Base-by-base conservation (phyloP, 2,113 vertebrate species). In the Phaethornis superciliosus region DNA sequence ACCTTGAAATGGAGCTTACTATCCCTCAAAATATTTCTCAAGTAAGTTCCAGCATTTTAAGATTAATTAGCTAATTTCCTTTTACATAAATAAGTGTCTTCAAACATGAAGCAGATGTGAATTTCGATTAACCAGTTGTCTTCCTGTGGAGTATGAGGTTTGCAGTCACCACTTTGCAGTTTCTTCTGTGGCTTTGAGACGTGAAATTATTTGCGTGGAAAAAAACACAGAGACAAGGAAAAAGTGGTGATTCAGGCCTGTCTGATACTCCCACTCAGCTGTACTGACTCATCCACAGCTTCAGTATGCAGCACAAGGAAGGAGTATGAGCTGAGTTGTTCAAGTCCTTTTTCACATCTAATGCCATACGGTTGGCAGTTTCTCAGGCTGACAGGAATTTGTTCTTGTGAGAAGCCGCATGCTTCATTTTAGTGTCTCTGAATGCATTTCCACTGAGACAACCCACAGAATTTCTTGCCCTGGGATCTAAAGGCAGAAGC, bases 201-300 rank as follows among this genome's bases (percentile, higher is more conserved):
- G 86, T 72, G 51, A 90, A 89, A 85, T 85, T 60, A 81, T 96
- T 93, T 95, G 79, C 49, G 27, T 75, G 49, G 92, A 77, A 82
- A 85, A 85, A 84, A 80, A 67, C 42, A 74, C 8, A 19, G 59
- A 95, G 90, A 91, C 9, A 37, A 82, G 78, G 56, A 8, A 92
- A 71, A 96, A 91, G 62, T 71, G 79, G 88, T 97, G 93, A 96
- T 96, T 97, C 96, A 96, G 85, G 92, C 84, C 72, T 86, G 79
- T 95, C 95, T 96, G 81, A 58, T 97, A 96, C 94, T 96, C 94
- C 94, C 88, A 96, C 93, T 94, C 91, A 93, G 63, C 70, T 20
- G 0, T 63, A 82, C 78, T 96, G 96, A 97, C 85, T 96, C 95
- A 97, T 76, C 56, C 51, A 15, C 35, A 70, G 81, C 68, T 70